Base-by-base conservation (phyloP, 2,888 invertebrate species). In the Aphidoletes aphidimyza region DNA sequence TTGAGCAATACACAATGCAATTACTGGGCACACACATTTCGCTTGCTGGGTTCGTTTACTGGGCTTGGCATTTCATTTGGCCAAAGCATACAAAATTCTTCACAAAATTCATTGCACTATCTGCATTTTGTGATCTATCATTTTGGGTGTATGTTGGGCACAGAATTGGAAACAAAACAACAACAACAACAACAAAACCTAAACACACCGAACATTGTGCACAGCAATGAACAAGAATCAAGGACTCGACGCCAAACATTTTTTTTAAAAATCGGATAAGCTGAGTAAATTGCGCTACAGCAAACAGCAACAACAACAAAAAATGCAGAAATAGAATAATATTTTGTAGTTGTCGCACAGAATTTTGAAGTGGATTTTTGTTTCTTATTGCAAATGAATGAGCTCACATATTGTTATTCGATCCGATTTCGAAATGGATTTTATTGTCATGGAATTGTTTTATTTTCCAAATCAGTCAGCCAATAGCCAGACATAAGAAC, bases 231-330 rank as follows among this genome's bases (percentile, higher is more conserved):
- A 34, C 30, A 69, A 34, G 5, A 69, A 30, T 69, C 30, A 69
- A 69, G 69, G 30, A 69, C 17, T 69, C 69, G 0, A 69, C 5
- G 69, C 34, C 69, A 69, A 69, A 69, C 14, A 30, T 5, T 30
- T 69, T 69, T n/a, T n/a, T 69, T 69, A 14, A 69, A 69, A 69
- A 69, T 69, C 69, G 69, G 69, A 69, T 69, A 69, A 69, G 69
- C 30, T 22, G 22, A 54, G 22, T 69, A 69, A 69, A 69, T 69
- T 69, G 69, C 14, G 30, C 69, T 69, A 30, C 54, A 69, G 69
- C 2, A 30, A 69, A 69, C 8, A 78, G 36, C 34, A 8, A 78
- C 9, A 59, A 9, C 30, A 34, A 69, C 30, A 34, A 26, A 30
- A 59, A 59, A 78, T 8, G 69, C 5, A 69, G 19, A 30, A 69